Conservation (phyloP, 2,113 vertebrate species). For the Colossoma macropomum region DNA sequence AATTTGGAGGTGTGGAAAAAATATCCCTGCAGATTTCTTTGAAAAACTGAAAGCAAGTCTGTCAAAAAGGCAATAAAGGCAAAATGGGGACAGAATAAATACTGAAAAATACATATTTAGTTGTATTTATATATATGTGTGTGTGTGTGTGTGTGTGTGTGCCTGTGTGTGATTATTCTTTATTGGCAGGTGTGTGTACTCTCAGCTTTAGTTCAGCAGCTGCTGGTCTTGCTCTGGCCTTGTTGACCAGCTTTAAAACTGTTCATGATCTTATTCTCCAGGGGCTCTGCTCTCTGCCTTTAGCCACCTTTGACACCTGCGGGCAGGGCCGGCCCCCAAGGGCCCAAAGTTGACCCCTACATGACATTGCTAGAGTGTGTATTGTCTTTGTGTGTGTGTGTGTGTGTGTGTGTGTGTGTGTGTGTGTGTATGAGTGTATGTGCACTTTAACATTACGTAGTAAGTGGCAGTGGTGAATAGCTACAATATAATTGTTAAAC, state of each 20-base stretch:
- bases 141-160: slow-evolving; percentile 41
- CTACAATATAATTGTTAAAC: too few species aligned
- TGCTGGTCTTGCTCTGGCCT: slow-evolving; percentile 80
- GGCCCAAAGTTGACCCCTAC: slow-evolving; percentile 73
- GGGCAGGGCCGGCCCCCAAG: slow-evolving; percentile 58
- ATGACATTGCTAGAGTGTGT: slow-evolving; percentile 60
- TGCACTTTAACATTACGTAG: slow-evolving; percentile 5
- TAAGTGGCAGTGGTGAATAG: slow-evolving; percentile 6
- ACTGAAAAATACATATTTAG: too few species aligned
- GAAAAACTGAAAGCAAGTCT: too few species aligned
- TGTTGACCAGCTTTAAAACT: slow-evolving; percentile 82
- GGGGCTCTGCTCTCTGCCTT: slow-evolving; percentile 81
- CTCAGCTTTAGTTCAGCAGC: slow-evolving; percentile 69
- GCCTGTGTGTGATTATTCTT: slow-evolving; percentile 42
- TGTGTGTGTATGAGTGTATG: slow-evolving; percentile 49
- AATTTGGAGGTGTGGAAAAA: too few species aligned
- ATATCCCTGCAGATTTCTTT: too few species aligned
- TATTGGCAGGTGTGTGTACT: slow-evolving; percentile 74
- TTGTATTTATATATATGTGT: slow-evolving; percentile 53
- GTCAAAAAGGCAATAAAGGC: too few species aligned
- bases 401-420: slow-evolving; percentile 60
- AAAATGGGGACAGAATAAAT: too few species aligned
- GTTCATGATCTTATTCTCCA: slow-evolving; percentile 78
- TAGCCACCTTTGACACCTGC: slow-evolving; percentile 76
- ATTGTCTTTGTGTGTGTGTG: slow-evolving; percentile 61